A percentile compares a stretch with the other conserved stretches of the same genome.
Conservation (phyloP, 92 coral and sea anemone species). For the Paragorgia papillata region DNA sequence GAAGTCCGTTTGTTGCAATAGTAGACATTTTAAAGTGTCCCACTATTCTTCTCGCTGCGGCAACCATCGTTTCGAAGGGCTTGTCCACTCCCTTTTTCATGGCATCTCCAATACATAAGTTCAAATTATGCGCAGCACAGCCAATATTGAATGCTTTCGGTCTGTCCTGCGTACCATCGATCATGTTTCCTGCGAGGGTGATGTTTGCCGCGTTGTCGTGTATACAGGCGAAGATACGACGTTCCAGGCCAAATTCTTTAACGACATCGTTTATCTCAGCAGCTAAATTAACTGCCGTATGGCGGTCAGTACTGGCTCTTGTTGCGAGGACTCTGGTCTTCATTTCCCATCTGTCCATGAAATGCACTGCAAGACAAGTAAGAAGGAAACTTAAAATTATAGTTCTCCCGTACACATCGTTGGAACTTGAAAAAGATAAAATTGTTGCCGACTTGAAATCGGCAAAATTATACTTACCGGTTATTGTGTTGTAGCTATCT, state of each 20-base stretch:
- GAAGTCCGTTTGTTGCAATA: too few species aligned
- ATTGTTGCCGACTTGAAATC: too few species aligned
- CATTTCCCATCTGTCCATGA: constrained; percentile 30
- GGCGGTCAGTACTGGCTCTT: constrained; percentile 27
- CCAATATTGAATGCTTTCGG: constrained; percentile 37
- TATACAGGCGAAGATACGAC: constrained; percentile 25
- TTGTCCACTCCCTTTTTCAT: constrained; percentile 39
- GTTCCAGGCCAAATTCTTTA: constrained; percentile 34
- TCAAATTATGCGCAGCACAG: constrained; percentile 38
- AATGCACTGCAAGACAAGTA: constrained; percentile 14
- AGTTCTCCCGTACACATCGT: too few species aligned
- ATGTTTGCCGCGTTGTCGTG: constrained; percentile 34
- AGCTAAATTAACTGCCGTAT: constrained; percentile 39
- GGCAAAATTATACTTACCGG: constrained; percentile 11
- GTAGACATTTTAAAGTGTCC: constrained; percentile 43
- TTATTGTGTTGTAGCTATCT: constrained; percentile 30
- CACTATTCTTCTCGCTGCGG: constrained; percentile 26
- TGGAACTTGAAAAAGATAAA: too few species aligned
- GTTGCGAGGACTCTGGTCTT: constrained; percentile 22
- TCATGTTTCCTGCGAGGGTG: constrained; percentile 30
- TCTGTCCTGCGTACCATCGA: constrained; percentile 35
- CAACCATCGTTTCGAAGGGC: constrained; percentile 38
- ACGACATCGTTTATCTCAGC: constrained; percentile 29
- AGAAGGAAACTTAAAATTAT: background rate
- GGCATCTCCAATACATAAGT: constrained; percentile 29